Percentiles rank a stretch among this genome's conserved stretches.
Conservation (phyloP, 2,113 vertebrate species). For the Saguinus midas region DNA sequence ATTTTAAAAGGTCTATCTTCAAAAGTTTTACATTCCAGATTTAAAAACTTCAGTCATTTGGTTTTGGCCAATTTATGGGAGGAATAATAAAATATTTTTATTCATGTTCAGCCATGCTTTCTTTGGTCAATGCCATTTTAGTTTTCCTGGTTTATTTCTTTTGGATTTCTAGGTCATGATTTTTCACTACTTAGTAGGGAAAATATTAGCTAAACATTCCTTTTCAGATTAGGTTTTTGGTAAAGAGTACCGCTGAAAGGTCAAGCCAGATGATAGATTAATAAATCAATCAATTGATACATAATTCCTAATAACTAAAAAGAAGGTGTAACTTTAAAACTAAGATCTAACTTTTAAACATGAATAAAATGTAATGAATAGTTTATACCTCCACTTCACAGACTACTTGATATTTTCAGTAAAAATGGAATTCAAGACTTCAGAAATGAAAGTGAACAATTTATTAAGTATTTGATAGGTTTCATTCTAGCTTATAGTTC, state of each 20-base stretch:
- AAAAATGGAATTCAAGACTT: neutral
- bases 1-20: neutral
- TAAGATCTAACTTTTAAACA: neutral
- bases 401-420: neutral
- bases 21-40: neutral
- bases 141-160: neutral
- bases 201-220: neutral
- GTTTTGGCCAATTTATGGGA: neutral
- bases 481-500: neutral
- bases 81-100: neutral
- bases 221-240: neutral
- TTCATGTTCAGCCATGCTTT: neutral
- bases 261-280: neutral
- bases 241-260: neutral
- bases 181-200: neutral
- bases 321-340: neutral
- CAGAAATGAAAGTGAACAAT: neutral
- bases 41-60: conserved; percentile 12
- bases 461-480: neutral
- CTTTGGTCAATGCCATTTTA: neutral
- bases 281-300: neutral
- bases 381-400: neutral
- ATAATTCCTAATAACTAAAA: neutral
- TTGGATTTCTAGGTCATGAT: neutral
- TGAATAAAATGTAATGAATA: neutral